Percentiles rank a stretch among this genome's conserved stretches.
Conservation (phyloP, 2,888 invertebrate species). For the Lagria hirta region DNA sequence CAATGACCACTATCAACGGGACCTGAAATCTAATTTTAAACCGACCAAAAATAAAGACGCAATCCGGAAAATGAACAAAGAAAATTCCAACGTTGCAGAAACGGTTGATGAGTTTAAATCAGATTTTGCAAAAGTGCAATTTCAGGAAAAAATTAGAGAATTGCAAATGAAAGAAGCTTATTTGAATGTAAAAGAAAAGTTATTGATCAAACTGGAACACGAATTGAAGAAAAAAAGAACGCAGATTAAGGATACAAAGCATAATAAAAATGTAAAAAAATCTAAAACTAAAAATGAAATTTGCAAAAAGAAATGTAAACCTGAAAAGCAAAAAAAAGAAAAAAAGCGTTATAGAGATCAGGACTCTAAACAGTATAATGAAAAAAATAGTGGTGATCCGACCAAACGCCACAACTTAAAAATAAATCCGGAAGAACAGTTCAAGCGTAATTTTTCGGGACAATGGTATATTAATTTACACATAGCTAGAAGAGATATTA, state of each 20-base stretch:
- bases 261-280: constrained; percentile 4
- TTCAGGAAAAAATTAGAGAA: constrained; percentile 25
- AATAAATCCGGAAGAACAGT: constrained; percentile 3
- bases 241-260: constrained; percentile 8
- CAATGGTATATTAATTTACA: constrained; percentile 44
- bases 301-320: constrained; percentile 1
- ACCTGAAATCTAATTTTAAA: constrained; percentile 13
- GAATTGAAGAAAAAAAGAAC: constrained; percentile 23
- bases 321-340: constrained; percentile 3
- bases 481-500: constrained; percentile 35
- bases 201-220: constrained; percentile 26
- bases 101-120: background rate
- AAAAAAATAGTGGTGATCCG: background rate
- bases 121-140: too few species aligned
- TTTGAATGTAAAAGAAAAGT: constrained; percentile 24
- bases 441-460: constrained; percentile 34
- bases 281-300: constrained; percentile 7
- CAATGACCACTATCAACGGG: constrained; percentile 12
- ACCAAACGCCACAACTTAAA: constrained; percentile 8
- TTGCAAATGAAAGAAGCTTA: constrained; percentile 24
- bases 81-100: constrained; percentile 5
- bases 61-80: constrained; percentile 7
- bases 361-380: constrained; percentile 5
- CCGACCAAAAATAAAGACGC: constrained; percentile 13
- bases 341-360: constrained; percentile 2